phyloP scores from a whole-genome alignment of 2,797 vertebrate genomes.

The Gymnocypris eckloni region DNA sequence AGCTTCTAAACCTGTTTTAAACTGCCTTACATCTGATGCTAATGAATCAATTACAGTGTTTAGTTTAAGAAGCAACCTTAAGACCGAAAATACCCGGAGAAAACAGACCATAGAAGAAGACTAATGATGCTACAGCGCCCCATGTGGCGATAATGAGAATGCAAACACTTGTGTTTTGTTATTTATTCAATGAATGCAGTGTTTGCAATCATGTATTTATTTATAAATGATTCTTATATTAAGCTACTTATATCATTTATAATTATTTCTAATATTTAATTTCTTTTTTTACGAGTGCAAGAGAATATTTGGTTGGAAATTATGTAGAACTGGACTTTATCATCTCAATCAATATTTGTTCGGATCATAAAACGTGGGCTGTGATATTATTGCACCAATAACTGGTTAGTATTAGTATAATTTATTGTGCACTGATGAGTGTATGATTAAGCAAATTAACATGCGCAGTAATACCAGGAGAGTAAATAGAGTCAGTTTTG shows the following conservation, averaged over 20 bases:
- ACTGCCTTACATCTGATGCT: neutral
- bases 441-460: neutral
- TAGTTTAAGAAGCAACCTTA: neutral
- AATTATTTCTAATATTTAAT: neutral
- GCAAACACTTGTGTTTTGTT: neutral
- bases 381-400: neutral
- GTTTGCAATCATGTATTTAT: neutral
- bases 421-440: neutral
- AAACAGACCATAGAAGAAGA: neutral
- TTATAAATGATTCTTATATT: neutral
- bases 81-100: no score
- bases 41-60: neutral
- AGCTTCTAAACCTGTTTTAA: neutral
- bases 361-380: neutral
- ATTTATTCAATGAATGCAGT: neutral
- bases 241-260: neutral
- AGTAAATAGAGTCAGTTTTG: conserved; percentile 41
- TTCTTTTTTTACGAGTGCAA: neutral
- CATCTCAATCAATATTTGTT: neutral
- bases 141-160: neutral
- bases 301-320: neutral
- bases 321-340: neutral
- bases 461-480: neutral
- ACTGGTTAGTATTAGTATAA: neutral
- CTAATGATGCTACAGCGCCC: neutral